phyloP scores from a whole-genome alignment of 1,140 invertebrate species.

The Scaptodrosophila lebanonensis region DNA sequence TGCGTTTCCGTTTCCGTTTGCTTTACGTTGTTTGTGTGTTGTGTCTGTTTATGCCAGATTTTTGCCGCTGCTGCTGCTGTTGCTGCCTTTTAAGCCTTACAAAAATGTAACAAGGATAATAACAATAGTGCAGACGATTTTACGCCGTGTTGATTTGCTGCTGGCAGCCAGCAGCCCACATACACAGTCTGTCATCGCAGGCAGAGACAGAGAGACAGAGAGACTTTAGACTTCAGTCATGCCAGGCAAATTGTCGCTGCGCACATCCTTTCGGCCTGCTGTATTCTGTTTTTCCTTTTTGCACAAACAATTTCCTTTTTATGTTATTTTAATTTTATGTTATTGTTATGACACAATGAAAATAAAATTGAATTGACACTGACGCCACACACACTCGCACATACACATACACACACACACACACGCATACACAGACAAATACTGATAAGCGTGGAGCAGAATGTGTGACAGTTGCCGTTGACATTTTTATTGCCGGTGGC shows the following conservation, averaged over 20 bases:
- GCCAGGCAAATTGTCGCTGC: slow-evolving; percentile 13
- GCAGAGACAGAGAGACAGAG: too few species aligned
- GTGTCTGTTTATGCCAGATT: slow-evolving; percentile 19
- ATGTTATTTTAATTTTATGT: slow-evolving; percentile 78
- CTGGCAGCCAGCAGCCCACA: slow-evolving; percentile 6
- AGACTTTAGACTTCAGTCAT: too few species aligned
- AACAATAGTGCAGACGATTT: slow-evolving; percentile 67
- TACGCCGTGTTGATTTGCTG: slow-evolving; percentile 71
- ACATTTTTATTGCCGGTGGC: slow-evolving; percentile 73
- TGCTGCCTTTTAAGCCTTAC: slow-evolving; percentile 31
- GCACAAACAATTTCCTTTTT: slow-evolving; percentile 75
- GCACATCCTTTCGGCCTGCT: slow-evolving; percentile 42
- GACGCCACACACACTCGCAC: slow-evolving; percentile 48
- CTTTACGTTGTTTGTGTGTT: slow-evolving; percentile 59
- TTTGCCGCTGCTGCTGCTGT: not conserved
- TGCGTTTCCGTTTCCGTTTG: slow-evolving; percentile 76
- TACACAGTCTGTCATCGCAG: not conserved
- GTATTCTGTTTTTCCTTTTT: not conserved
- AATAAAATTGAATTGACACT: slow-evolving; percentile 77
- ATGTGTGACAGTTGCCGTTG: slow-evolving; percentile 58
- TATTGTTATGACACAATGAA: slow-evolving; percentile 77
- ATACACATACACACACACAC: not conserved
- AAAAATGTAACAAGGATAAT: slow-evolving; percentile 60
- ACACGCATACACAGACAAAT: not conserved
- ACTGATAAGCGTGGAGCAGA: slow-evolving; percentile 27